Evolutionary conservation across 2,113 vertebrate genomes (phyloP), one percentile per base, ranked within the genome.

Genomic region (Octodon degus): DNA sequence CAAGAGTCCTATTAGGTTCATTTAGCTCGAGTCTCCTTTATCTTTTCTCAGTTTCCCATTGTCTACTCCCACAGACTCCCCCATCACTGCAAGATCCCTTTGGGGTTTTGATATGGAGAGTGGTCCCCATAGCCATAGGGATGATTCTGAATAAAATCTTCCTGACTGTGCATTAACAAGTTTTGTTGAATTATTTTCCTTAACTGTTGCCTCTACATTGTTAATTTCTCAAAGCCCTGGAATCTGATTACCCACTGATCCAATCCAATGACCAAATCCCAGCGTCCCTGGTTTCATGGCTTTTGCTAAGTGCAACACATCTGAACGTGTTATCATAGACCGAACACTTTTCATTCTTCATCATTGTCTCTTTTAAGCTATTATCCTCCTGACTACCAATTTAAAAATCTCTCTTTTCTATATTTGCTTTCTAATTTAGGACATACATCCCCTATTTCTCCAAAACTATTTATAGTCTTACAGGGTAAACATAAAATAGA

Each of bases 211-310:
- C 27, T 80, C 17, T 8, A 8, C 25, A 72, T 77, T 90, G 76
- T 32, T 68, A 50, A 79, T 90, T 90, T 93, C 60, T 82, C 81
- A 97, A 80, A 16, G 16, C 40, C 58, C 77, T 96, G 65, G 91
- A 83, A 96, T 82, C 62, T 58, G 58, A 81, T 94, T 77, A 60
- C 43, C 10, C 43, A 83, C 19, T 85, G 58, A 90, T 82, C 25
- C n/a, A 67, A 58, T 40, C 47, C 90, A 86, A 68, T 74, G 55
- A 32, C 55, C 60, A 94, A 85, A 94, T 68, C 37, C 91, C 43
- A 77, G 82, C 37, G 60, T 37, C 84, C 40, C 47, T 55, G 20
- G 47, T 20, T 70, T 80, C 43, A 55, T 27, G 9, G 25, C 74
- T 76, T 92, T 85, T 81, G 16, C 53, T 77, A 82, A 76, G 25